These are phyloP conservation scores for Tetragnatha versicolor DNA, from an alignment of 1,140 invertebrate genomes.

Conservation along the genomic window DNA sequence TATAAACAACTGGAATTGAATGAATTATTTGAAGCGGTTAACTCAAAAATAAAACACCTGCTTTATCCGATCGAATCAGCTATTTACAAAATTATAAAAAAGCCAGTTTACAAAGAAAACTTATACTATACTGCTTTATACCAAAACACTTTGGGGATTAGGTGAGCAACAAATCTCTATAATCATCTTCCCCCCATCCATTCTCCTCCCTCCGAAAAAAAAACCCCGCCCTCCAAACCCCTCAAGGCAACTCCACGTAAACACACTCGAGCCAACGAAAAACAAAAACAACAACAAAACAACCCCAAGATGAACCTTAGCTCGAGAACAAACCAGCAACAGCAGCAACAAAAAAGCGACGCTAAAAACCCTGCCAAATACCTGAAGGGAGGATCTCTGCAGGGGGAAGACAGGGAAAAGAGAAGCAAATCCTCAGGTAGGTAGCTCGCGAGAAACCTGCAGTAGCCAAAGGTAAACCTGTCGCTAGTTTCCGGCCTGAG, in stretches of 20 bases:
- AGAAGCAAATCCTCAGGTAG: background rate
- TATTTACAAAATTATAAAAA: background rate
- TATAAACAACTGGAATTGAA: no score
- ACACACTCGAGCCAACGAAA: background rate
- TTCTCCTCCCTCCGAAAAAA: background rate
- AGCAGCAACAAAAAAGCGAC: background rate
- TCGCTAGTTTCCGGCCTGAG: conserved; percentile 45
- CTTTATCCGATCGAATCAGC: no score
- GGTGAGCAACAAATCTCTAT: background rate
- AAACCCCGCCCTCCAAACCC: background rate
- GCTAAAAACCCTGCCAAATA: conserved; percentile 22
- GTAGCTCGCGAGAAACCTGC: conserved; percentile 44
- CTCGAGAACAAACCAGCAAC: background rate
- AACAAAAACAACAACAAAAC: background rate
- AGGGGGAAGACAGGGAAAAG: background rate
- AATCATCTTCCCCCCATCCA: background rate
- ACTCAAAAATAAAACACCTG: no score
- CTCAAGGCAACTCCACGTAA: background rate
- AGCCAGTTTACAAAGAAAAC: background rate
- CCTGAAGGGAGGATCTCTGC: background rate
- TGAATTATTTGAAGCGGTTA: no score
- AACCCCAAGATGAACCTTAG: background rate
- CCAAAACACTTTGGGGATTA: background rate
- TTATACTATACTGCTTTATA: background rate
- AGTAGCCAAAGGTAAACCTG: conserved; percentile 52